Evolutionary conservation across 1,140 invertebrate genomes (phyloP).

Genomic region (Atta texana): DNA sequence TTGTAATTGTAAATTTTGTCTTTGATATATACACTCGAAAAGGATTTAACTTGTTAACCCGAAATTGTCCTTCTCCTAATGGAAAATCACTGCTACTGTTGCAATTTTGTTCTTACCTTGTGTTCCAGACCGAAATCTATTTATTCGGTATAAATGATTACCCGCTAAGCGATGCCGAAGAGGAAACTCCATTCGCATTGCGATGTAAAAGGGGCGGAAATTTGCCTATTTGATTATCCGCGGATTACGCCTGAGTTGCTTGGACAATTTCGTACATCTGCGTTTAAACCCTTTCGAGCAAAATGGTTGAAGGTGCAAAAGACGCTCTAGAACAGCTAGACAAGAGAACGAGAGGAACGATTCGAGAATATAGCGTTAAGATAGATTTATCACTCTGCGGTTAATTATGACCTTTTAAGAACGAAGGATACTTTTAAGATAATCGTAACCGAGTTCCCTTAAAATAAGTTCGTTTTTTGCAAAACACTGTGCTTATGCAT

Average conservation of each 20-base stretch:
- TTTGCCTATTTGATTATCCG: constrained; percentile 62
- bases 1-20: constrained; percentile 24
- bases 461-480: constrained; percentile 63
- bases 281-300: constrained; percentile 55
- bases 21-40: not conserved
- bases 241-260: constrained; percentile 45
- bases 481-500: constrained; percentile 29
- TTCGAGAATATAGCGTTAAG: constrained; percentile 38
- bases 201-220: constrained; percentile 49
- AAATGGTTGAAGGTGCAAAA: not conserved
- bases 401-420: constrained; percentile 70
- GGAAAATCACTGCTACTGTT: not conserved
- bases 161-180: constrained; percentile 20
- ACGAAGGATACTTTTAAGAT: constrained; percentile 61
- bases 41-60: constrained; percentile 1
- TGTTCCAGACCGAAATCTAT: constrained; percentile 37
- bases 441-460: constrained; percentile 59
- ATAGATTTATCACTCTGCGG: constrained; percentile 64
- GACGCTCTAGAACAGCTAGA: not conserved
- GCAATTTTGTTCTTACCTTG: not conserved
- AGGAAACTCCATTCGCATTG: constrained; percentile 24
- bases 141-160: constrained; percentile 55
- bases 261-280: constrained; percentile 58
- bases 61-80: not conserved
- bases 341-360: not conserved